A percentile compares a stretch with the other conserved stretches of the same genome.
These are phyloP conservation scores for Thomomys bottae DNA, from an alignment of 2,113 vertebrate genomes.

Conservation along the genomic window DNA sequence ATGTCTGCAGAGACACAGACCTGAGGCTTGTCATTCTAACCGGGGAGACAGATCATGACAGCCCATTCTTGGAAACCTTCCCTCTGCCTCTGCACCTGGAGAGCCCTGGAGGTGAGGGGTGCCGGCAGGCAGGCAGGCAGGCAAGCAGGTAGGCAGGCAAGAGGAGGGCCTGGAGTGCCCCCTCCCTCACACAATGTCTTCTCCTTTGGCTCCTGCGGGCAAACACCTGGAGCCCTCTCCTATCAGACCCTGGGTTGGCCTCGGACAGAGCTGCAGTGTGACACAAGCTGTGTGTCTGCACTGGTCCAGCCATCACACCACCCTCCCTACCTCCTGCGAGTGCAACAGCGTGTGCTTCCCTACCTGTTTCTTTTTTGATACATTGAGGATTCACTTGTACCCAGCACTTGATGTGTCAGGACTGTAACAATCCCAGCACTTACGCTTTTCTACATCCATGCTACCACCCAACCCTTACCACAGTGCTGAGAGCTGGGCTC, in stretches of 20 bases:
- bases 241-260: conserved; percentile 61
- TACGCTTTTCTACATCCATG: neutral
- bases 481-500: neutral
- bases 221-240: conserved; percentile 76
- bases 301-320: neutral
- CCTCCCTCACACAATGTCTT: neutral
- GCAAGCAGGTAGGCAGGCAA: neutral
- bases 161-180: neutral
- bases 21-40: conserved; percentile 72
- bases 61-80: conserved; percentile 57
- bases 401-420: neutral
- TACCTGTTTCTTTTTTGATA: neutral
- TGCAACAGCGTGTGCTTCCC: neutral
- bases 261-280: conserved; percentile 49
- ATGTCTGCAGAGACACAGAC: conserved; percentile 71
- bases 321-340: neutral
- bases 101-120: conserved; percentile 55
- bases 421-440: neutral
- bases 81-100: conserved; percentile 68
- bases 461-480: neutral
- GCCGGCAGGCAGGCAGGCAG: neutral
- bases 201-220: conserved; percentile 57
- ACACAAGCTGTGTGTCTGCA: conserved; percentile 6
- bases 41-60: conserved; percentile 69
- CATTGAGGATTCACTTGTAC: neutral